These are phyloP conservation scores for Yponomeuta malinellus DNA, from an alignment of 2,888 invertebrate genomes.

Conservation along the genomic window DNA sequence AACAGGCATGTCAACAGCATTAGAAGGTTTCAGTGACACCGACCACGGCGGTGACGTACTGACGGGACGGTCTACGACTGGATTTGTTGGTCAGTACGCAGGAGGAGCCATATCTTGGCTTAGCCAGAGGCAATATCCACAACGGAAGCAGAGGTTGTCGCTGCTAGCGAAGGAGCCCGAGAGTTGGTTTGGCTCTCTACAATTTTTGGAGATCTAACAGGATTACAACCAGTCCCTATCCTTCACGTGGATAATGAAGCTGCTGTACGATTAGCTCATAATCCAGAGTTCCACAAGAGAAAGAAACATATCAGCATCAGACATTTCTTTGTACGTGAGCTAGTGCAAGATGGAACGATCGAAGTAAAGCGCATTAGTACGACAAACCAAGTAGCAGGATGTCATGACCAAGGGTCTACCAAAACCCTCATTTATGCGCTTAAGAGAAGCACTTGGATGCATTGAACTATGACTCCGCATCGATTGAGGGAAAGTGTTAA, in stretches of 20 bases:
- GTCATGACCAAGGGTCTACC: conserved; percentile 19
- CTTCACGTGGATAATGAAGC: conserved; percentile 27
- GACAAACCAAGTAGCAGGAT: conserved; percentile 17
- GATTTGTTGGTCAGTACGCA: conserved; percentile 23
- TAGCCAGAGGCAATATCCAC: conserved; percentile 34
- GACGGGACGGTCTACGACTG: conserved; percentile 19
- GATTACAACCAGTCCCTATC: conserved; percentile 14
- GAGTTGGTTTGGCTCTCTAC: conserved; percentile 31
- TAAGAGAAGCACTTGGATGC: too few species aligned
- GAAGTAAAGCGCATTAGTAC: conserved; percentile 5
- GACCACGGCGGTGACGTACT: conserved; percentile 18
- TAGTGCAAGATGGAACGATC: conserved; percentile 5
- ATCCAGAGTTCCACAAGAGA: conserved; percentile 26
- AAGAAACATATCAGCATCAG: conserved; percentile 26
- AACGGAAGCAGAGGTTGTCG: conserved; percentile 34
- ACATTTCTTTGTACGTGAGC: conserved; percentile 18
- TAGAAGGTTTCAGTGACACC: conserved; percentile 18
- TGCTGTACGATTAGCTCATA: conserved; percentile 25
- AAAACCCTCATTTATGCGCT: background rate
- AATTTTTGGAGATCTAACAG: conserved; percentile 22
- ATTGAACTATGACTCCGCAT: too few species aligned
- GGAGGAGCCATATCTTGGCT: conserved; percentile 30
- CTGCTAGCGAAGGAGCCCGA: conserved; percentile 28
- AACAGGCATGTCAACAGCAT: background rate
- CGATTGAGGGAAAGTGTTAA: too few species aligned